Percentiles rank a stretch among this genome's conserved stretches.
phyloP scores from a whole-genome alignment of 2,797 vertebrate genomes.

The Erethizon dorsatum region DNA sequence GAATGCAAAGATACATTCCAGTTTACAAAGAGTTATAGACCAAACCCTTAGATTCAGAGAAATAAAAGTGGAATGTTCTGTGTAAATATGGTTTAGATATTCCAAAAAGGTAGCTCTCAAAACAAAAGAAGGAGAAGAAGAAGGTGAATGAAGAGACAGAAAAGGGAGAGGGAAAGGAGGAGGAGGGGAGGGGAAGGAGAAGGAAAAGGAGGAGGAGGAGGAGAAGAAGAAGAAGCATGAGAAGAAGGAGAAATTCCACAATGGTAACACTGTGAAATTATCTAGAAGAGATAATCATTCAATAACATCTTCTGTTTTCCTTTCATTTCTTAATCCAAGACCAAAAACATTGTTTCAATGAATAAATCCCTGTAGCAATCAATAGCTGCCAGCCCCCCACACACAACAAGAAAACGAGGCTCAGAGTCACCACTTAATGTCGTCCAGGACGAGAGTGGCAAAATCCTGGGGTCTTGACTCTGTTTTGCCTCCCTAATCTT shows the following conservation, averaged over 20 bases:
- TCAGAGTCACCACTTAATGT: background rate
- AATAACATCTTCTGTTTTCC: conserved; percentile 34
- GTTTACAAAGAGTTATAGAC: background rate
- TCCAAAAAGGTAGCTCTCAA: background rate
- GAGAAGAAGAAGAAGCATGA: background rate
- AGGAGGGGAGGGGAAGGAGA: fast-evolving
- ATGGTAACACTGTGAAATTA: background rate
- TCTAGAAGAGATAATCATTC: background rate
- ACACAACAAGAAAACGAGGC: background rate
- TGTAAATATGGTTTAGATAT: background rate
- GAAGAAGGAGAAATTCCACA: background rate
- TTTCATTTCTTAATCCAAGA: conserved; percentile 17
- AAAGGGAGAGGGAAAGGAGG: fast-evolving
- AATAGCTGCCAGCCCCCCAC: background rate
- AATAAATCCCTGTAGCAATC: background rate
- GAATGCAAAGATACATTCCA: background rate
- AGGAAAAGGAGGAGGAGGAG: fast-evolving
- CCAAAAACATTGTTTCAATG: background rate
- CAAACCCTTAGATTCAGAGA: background rate
- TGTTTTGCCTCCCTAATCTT: background rate
- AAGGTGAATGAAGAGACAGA: fast-evolving
- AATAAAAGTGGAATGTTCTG: background rate
- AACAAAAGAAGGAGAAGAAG: background rate
- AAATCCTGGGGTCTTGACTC: background rate
- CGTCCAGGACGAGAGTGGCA: background rate